A percentile compares a stretch with the other conserved stretches of the same genome.
Evolutionary conservation across 2,797 vertebrate genomes (phyloP).

Genomic region (Acipenser oxyrinchus): DNA sequence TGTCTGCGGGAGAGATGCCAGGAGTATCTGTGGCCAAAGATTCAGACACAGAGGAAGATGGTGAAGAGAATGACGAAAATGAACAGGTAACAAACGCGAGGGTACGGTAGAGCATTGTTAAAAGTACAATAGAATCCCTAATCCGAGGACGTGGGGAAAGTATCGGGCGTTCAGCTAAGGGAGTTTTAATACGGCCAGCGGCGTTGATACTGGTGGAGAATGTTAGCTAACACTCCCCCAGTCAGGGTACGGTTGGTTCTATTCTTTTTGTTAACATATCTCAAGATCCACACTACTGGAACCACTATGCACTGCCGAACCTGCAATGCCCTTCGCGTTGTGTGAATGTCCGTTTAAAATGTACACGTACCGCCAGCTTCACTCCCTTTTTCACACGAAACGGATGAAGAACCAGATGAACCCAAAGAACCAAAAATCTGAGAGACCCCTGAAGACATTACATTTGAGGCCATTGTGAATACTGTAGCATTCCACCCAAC

Average conservation of each 20-base stretch:
- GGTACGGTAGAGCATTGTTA: no score
- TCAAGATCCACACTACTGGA: neutral
- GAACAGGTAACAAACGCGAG: neutral
- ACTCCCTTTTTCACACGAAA: constrained; percentile 2
- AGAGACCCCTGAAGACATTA: constrained; percentile 74
- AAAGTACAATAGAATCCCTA: no score
- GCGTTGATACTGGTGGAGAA: no score
- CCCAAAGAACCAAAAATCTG: constrained; percentile 43
- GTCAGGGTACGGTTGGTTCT: no score
- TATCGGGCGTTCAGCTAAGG: no score
- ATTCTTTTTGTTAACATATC: neutral
- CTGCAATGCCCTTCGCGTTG: neutral
- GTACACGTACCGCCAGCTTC: neutral
- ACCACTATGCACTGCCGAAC: neutral
- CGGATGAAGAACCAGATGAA: constrained; percentile 29
- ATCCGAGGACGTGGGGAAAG: no score
- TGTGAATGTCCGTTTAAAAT: neutral
- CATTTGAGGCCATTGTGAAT: constrained; percentile 70
- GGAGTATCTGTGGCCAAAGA: constrained; percentile 3
- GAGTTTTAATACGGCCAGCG: no score
- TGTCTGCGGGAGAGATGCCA: constrained; percentile 4
- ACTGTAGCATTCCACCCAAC: constrained; percentile 71
- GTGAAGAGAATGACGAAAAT: neutral
- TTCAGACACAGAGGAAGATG: neutral
- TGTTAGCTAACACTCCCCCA: no score